phyloP scores from a whole-genome alignment of 1,140 invertebrate genomes.

The Drosophila lowei region DNA sequence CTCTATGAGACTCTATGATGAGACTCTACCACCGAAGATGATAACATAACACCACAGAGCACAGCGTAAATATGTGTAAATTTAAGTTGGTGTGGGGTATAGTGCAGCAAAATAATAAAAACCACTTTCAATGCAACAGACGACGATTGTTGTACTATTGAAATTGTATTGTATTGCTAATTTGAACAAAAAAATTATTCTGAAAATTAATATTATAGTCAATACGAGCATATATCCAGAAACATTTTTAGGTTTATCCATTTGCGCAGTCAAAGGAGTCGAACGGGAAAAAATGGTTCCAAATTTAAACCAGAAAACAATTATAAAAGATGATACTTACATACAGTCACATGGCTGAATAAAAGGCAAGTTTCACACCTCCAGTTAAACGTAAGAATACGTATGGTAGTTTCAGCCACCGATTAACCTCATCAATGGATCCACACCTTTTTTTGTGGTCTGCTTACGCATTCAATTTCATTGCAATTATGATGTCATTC shows the following conservation, averaged over 20 bases:
- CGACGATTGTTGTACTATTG: no score
- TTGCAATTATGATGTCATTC: conserved; percentile 59
- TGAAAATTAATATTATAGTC: no score
- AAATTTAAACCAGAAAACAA: background rate
- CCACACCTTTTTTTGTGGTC: conserved; percentile 29
- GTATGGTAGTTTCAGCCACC: background rate
- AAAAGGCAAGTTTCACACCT: background rate
- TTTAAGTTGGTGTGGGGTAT: conserved; percentile 16
- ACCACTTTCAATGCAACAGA: conserved; percentile 28
- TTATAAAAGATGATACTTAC: background rate
- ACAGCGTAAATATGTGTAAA: background rate
- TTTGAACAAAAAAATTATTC: no score
- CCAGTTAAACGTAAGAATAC: background rate
- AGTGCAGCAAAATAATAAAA: conserved; percentile 19
- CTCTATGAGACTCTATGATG: no score
- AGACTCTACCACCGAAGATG: background rate
- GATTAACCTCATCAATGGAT: conserved; percentile 48
- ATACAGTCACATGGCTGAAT: background rate
- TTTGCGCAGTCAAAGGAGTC: no score
- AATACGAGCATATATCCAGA: no score
- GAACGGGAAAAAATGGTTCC: background rate
- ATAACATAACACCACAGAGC: no score
- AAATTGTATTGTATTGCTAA: no score
- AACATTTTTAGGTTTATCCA: no score
- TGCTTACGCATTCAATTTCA: conserved; percentile 24